phyloP scores from a whole-genome alignment of 1,140 invertebrate genomes.

The Nephila pilipes region DNA sequence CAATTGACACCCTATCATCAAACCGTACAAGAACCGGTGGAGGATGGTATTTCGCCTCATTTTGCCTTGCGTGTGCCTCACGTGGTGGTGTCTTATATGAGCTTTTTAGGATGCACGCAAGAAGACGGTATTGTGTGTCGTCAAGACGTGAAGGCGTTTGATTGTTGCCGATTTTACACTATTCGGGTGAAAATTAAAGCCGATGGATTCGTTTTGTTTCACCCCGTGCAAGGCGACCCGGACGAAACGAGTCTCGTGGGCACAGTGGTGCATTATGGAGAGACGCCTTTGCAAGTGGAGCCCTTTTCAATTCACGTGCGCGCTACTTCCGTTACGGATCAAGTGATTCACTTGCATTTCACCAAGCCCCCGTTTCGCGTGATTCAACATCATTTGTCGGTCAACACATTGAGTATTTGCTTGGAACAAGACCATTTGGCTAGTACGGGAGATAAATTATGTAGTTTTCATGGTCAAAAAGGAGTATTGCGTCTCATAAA shows the following conservation, averaged over 20 bases:
- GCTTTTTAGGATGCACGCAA: constrained; percentile 41
- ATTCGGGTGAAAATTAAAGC: not conserved
- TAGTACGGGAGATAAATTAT: constrained; percentile 40
- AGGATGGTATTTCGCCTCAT: not conserved
- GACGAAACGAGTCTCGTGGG: not conserved
- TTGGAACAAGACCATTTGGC: not conserved
- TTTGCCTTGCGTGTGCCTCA: constrained; percentile 13
- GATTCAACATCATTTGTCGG: not conserved
- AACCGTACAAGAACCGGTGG: not conserved
- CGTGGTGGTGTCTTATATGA: constrained; percentile 21
- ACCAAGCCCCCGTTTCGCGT: constrained; percentile 34
- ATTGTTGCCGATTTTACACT: constrained; percentile 55
- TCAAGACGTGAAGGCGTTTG: not conserved
- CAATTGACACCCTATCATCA: not conserved
- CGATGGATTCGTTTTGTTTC: not conserved
- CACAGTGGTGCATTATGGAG: not conserved
- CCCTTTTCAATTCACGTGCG: constrained; percentile 29
- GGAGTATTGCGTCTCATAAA: not conserved
- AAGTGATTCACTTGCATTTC: not conserved
- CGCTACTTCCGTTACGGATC: no score
- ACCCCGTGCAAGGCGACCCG: not conserved
- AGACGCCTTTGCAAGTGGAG: not conserved
- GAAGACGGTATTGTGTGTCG: constrained; percentile 49
- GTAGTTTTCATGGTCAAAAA: constrained; percentile 59
- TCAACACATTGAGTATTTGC: not conserved